A percentile compares a stretch with the other conserved stretches of the same genome.
Conservation (phyloP, 2,888 invertebrate genomes). For the Heliconius ethilla region DNA sequence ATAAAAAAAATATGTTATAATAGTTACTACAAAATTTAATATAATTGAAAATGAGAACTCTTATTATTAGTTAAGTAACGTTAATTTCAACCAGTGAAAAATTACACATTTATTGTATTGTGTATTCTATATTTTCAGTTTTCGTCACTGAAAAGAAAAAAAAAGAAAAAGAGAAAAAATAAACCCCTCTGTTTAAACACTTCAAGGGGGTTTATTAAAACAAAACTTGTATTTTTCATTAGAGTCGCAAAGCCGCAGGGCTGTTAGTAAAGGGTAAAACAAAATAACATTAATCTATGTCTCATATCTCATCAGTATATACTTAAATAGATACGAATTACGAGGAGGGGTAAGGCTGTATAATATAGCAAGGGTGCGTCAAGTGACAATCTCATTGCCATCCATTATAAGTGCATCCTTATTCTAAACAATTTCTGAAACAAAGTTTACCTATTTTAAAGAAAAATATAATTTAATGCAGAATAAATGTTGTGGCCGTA, state of each 20-base stretch:
- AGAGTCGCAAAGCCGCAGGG: constrained; percentile 15
- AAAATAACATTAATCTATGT: constrained; percentile 31
- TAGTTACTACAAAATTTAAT: too few species aligned
- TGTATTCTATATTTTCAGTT: neutral
- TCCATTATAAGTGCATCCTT: constrained; percentile 69
- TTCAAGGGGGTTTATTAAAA: neutral
- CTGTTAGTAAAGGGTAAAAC: constrained; percentile 23
- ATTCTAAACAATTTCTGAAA: constrained; percentile 54
- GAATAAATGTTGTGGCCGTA: too few species aligned
- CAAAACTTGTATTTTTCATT: constrained; percentile 20
- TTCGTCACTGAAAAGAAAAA: too few species aligned
- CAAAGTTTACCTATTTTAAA: neutral
- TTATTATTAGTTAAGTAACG: too few species aligned
- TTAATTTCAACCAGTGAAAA: too few species aligned
- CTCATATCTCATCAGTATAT: constrained; percentile 32
- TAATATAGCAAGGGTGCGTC: constrained; percentile 80
- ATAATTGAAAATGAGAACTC: neutral
- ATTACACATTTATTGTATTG: neutral
- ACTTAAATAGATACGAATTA: constrained; percentile 56
- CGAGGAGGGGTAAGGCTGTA: constrained; percentile 57
- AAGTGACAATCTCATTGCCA: constrained; percentile 70
- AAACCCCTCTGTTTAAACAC: neutral
- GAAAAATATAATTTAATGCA: neutral
- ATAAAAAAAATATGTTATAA: too few species aligned
- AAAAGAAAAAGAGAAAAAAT: neutral